Evolutionary conservation across 1,140 invertebrate genomes (phyloP).

Genomic region (Drosophila neocordata): DNA sequence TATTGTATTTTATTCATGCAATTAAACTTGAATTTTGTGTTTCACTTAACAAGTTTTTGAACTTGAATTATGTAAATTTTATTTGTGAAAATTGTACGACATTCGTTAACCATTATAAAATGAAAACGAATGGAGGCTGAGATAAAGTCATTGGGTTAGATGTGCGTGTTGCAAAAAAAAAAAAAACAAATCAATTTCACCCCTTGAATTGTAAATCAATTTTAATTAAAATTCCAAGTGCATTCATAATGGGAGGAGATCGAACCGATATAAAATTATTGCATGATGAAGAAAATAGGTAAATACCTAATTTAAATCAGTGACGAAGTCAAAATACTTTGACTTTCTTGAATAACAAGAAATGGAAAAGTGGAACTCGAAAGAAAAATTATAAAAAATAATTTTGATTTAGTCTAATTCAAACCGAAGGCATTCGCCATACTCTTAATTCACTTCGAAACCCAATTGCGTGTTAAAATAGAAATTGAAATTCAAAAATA

Average conservation of each 20-base stretch:
- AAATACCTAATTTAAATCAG: background rate
- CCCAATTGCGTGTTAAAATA: constrained; percentile 40
- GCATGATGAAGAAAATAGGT: background rate
- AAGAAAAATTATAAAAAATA: too few relatives aligned
- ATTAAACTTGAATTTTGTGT: constrained; percentile 48
- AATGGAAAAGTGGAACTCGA: too few relatives aligned
- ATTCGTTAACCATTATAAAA: constrained; percentile 31
- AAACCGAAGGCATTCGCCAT: too few relatives aligned
- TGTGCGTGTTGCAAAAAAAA: constrained; percentile 15
- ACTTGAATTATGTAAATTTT: constrained; percentile 63
- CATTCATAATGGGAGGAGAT: background rate
- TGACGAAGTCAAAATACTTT: background rate
- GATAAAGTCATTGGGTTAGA: constrained; percentile 30
- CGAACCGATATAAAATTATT: background rate
- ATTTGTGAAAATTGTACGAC: constrained; percentile 25
- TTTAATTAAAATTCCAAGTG: constrained; percentile 38
- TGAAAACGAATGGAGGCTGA: constrained; percentile 21
- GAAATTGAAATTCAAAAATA: constrained; percentile 27
- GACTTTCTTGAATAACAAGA: too few relatives aligned
- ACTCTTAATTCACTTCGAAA: too few relatives aligned
- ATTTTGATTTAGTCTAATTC: too few relatives aligned
- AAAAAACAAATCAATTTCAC: constrained; percentile 17
- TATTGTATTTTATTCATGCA: constrained; percentile 47
- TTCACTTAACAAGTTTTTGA: constrained; percentile 15
- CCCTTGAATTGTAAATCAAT: constrained; percentile 17